These are phyloP conservation scores for Typhlichthys subterraneus DNA, from an alignment of 2,797 vertebrate species.

Conservation along the genomic window DNA sequence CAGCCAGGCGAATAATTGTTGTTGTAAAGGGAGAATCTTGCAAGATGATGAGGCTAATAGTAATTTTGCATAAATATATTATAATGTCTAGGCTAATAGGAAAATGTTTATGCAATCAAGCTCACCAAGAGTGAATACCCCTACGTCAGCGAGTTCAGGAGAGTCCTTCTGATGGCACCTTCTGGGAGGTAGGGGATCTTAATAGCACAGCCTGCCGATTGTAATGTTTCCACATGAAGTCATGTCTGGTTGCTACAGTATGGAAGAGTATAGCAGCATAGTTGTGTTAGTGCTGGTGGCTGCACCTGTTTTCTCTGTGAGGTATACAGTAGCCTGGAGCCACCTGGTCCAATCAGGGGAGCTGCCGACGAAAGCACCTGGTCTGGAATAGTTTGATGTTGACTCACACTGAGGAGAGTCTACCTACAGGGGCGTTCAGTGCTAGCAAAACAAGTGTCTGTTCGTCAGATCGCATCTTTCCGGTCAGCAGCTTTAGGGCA, in stretches of 20 bases:
- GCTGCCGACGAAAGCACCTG: slow-evolving; percentile 53
- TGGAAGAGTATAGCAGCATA: slow-evolving; percentile 20
- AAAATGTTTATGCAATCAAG: slow-evolving; percentile 29
- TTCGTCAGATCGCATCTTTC: slow-evolving; percentile 60
- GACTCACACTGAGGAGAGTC: slow-evolving; percentile 58
- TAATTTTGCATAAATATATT: slow-evolving; percentile 25
- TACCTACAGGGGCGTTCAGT: slow-evolving; percentile 54
- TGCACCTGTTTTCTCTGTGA: slow-evolving; percentile 64
- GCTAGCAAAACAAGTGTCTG: slow-evolving; percentile 52
- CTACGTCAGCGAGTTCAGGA: slow-evolving; percentile 26
- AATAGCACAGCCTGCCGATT: slow-evolving; percentile 42
- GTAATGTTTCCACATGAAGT: slow-evolving; percentile 45
- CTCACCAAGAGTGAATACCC: slow-evolving; percentile 27
- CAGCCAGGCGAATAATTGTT: slow-evolving; percentile 60
- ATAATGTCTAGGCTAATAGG: slow-evolving; percentile 21
- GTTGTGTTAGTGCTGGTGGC: slow-evolving; percentile 16
- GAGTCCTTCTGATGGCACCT: slow-evolving; percentile 48
- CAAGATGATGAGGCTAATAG: slow-evolving; percentile 51
- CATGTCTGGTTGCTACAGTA: slow-evolving; percentile 23
- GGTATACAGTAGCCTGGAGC: slow-evolving; percentile 39
- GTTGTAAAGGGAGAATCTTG: slow-evolving; percentile 52
- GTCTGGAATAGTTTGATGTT: slow-evolving; percentile 60
- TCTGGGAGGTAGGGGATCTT: slow-evolving; percentile 53
- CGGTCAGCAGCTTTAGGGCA: slow-evolving; percentile 60
- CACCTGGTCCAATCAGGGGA: slow-evolving; percentile 43